phyloP scores from a whole-genome alignment of 2,113 vertebrate species.

The crab-eating macaque (Macaca fascicularis) region DNA sequence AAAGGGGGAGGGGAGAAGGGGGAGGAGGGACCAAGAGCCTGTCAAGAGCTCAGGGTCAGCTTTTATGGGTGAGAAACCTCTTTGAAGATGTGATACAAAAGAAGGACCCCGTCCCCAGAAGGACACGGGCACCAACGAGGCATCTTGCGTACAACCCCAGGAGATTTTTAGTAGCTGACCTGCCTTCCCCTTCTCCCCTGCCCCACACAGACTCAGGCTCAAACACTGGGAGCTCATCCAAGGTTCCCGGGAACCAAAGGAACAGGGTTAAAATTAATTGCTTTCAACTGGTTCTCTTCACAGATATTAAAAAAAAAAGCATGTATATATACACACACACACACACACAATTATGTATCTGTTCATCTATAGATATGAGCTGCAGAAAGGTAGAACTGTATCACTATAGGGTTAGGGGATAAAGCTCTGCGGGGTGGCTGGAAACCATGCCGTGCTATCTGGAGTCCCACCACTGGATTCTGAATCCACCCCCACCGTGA shows the following conservation, averaged over 20 bases:
- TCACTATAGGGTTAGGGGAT: background rate
- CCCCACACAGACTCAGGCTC: background rate
- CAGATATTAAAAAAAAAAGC: background rate
- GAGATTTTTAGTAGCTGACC: background rate
- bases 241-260: background rate
- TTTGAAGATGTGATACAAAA: background rate
- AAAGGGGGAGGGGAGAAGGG: fast-evolving
- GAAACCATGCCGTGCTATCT: background rate
- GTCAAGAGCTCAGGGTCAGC: background rate
- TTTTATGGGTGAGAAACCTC: background rate
- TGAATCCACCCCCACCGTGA: too few relatives aligned
- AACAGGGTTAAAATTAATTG: background rate
- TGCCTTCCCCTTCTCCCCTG: background rate
- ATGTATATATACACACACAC: too few relatives aligned
- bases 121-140: background rate
- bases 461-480: background rate
- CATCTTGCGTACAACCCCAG: background rate
- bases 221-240: background rate
- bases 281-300: background rate
- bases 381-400: background rate
- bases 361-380: background rate
- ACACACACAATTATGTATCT: too few relatives aligned
- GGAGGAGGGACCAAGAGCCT: background rate
- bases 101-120: background rate
- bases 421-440: background rate